A percentile compares a stretch with the other conserved stretches of the same genome.
Conservation (phyloP, 1,140 invertebrate genomes). For the Cydia fagiglandana region DNA sequence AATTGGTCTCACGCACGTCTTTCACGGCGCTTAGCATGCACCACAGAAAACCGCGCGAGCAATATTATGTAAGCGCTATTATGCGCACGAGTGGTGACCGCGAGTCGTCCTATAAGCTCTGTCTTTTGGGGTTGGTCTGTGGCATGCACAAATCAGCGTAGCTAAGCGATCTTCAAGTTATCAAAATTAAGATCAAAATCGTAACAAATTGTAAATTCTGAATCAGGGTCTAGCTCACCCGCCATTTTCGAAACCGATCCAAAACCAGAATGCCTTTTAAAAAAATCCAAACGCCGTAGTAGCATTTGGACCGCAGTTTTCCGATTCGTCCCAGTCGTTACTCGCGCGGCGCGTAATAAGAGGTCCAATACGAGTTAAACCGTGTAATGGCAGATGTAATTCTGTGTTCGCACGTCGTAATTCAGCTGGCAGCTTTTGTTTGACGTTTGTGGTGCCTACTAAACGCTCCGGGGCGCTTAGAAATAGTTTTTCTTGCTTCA, state of each 20-base stretch:
- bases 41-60: no score
- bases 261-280: slow-evolving; percentile 15
- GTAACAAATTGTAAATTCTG: background rate
- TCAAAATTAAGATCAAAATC: no score
- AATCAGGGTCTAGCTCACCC: background rate
- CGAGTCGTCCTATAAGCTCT: no score
- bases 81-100: no score
- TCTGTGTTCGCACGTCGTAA: slow-evolving; percentile 44
- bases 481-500: background rate
- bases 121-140: no score
- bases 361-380: slow-evolving; percentile 34
- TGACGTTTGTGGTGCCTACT: background rate
- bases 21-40: no score
- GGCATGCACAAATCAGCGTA: no score
- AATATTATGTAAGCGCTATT: no score
- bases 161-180: no score
- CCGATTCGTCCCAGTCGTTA: slow-evolving; percentile 54
- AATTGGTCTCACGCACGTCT: no score
- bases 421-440: slow-evolving; percentile 38
- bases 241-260: background rate
- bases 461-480: background rate
- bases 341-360: slow-evolving; percentile 44
- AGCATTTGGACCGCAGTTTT: slow-evolving; percentile 42
- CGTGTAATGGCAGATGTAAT: slow-evolving; percentile 46
- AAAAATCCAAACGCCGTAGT: slow-evolving; percentile 18